phyloP scores from a whole-genome alignment of 2,113 vertebrate genomes.

The Tachysurus fulvidraco region DNA sequence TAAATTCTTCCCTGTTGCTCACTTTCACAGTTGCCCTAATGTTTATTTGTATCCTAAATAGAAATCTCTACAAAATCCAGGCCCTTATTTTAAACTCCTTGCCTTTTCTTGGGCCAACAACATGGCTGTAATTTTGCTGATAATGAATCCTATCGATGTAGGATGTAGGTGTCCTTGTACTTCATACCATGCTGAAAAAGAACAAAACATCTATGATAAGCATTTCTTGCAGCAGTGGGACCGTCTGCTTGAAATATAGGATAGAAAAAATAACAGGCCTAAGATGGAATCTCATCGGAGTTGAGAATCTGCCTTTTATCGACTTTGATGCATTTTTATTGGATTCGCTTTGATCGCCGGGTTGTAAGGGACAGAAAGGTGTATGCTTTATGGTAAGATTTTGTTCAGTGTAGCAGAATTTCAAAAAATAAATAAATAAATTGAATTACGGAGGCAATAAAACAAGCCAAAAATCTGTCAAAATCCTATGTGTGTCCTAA shows the following conservation, averaged over 20 bases:
- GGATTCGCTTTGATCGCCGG: background rate
- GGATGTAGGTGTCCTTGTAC: constrained; percentile 60
- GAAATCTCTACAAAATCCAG: constrained; percentile 55
- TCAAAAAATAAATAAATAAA: background rate
- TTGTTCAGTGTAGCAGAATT: background rate
- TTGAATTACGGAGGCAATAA: background rate
- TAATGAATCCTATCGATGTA: constrained; percentile 63
- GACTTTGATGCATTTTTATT: constrained; percentile 38
- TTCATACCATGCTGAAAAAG: constrained; percentile 43
- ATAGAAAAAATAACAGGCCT: constrained; percentile 31
- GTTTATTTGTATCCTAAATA: constrained; percentile 23
- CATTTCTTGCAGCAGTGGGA: constrained; percentile 60
- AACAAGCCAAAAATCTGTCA: background rate
- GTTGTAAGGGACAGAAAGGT: background rate
- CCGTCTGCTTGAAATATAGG: constrained; percentile 44
- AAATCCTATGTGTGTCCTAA: background rate
- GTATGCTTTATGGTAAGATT: background rate
- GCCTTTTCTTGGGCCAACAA: constrained; percentile 57
- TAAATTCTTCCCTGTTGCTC: background rate
- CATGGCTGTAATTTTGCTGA: constrained; percentile 59
- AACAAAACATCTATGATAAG: constrained; percentile 61
- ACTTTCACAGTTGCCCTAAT: constrained; percentile 23
- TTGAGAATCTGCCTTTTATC: constrained; percentile 35
- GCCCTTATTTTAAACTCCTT: constrained; percentile 46
- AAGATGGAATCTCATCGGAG: constrained; percentile 29